Evolutionary conservation across 2,888 invertebrate species (phyloP).

Genomic region (Endomychus coccineus): DNA sequence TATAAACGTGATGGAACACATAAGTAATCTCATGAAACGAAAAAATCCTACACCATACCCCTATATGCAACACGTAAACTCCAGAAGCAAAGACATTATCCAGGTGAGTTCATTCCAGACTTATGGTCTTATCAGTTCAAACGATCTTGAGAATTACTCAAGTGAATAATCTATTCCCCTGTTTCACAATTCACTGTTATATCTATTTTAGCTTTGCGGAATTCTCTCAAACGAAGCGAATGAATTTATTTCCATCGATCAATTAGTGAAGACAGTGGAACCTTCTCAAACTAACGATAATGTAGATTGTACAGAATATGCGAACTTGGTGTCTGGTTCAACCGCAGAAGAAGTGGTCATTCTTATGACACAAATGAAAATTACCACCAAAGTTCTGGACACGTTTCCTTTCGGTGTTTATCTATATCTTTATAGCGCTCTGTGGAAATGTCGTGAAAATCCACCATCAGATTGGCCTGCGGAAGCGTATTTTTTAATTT

Average conservation of each 20-base stretch:
- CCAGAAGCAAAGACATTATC: conserved; percentile 62
- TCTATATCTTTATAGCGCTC: conserved; percentile 58
- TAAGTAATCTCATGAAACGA: conserved; percentile 57
- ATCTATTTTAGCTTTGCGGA: conserved; percentile 9
- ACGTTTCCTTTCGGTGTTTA: conserved; percentile 65
- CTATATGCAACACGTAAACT: conserved; percentile 66
- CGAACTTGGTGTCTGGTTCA: background rate
- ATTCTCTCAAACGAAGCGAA: conserved; percentile 3
- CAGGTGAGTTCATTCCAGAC: no score
- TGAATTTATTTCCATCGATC: conserved; percentile 1
- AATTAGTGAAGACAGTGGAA: no score
- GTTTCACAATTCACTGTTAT: no score
- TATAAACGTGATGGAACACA: conserved; percentile 64
- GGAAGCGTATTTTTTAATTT: conserved; percentile 62
- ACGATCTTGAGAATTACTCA: no score
- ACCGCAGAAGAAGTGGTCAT: conserved; percentile 46
- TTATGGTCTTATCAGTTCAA: no score
- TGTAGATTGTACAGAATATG: background rate
- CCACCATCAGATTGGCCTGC: conserved; percentile 69
- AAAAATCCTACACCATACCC: conserved; percentile 56
- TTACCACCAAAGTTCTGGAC: conserved; percentile 63
- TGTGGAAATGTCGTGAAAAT: conserved; percentile 61
- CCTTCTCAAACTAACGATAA: no score
- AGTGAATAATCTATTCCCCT: no score
- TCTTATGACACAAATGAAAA: conserved; percentile 49